These are phyloP conservation scores for Luperina testacea DNA, from an alignment of 2,888 invertebrate species.

Conservation along the genomic window DNA sequence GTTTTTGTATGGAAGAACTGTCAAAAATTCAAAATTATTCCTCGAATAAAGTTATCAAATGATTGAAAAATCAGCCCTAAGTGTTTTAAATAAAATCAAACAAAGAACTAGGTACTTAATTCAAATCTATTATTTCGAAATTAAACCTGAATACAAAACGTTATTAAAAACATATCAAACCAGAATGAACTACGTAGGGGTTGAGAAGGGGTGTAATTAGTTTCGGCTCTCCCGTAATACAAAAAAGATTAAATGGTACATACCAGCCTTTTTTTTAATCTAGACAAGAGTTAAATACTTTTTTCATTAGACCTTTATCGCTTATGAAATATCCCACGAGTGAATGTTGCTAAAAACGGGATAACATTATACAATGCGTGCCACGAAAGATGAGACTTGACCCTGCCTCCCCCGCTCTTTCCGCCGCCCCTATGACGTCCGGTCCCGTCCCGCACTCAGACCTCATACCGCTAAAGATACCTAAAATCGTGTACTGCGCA, in stretches of 20 bases:
- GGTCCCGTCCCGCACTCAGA: no score
- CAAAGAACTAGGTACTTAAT: neutral
- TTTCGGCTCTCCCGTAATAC: slow-evolving; percentile 63
- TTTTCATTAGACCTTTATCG: neutral
- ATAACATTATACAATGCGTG: neutral
- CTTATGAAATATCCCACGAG: neutral
- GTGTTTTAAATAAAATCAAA: neutral
- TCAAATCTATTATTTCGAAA: slow-evolving; percentile 6
- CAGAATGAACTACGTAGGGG: slow-evolving; percentile 36
- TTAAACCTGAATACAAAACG: slow-evolving; percentile 10
- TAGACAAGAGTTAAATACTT: slow-evolving; percentile 5
- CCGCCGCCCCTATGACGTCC: no score
- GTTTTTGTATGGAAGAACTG: no score
- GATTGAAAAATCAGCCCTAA: no score
- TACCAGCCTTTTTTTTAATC: slow-evolving; percentile 40
- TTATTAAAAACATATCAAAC: slow-evolving; percentile 36
- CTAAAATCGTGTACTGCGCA: no score
- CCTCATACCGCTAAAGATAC: no score
- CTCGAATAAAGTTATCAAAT: no score
- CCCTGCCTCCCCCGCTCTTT: no score
- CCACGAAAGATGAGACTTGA: no score
- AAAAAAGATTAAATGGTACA: slow-evolving; percentile 61
- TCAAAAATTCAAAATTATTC: no score
- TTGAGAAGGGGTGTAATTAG: slow-evolving; percentile 61
- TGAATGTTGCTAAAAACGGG: slow-evolving; percentile 61